Percentiles rank a stretch among this genome's conserved stretches.
phyloP scores from a whole-genome alignment of 2,888 invertebrate genomes.

The Boloria euphrosyne region DNA sequence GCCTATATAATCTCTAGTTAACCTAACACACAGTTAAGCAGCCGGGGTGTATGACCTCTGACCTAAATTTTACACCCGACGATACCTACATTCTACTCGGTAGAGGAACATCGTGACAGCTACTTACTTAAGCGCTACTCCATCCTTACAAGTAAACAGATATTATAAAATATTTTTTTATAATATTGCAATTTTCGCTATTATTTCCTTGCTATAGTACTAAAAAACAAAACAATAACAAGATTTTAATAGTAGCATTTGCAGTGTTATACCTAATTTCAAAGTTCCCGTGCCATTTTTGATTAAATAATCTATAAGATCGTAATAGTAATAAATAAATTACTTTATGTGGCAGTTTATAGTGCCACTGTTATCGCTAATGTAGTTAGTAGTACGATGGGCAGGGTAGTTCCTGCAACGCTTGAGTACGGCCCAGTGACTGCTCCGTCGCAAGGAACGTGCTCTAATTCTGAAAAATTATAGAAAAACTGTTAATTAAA shows the following conservation, averaged over 20 bases:
- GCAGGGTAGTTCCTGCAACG: slow-evolving; percentile 71
- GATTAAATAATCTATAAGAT: slow-evolving; percentile 17
- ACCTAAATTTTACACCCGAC: slow-evolving; percentile 30
- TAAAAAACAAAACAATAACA: slow-evolving; percentile 10
- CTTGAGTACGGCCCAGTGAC: slow-evolving; percentile 79
- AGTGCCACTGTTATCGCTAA: slow-evolving; percentile 73
- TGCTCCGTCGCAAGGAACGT: slow-evolving; percentile 75
- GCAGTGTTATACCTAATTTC: slow-evolving; percentile 22
- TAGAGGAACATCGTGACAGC: slow-evolving; percentile 66
- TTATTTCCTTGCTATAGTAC: slow-evolving; percentile 17
- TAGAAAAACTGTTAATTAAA: not conserved
- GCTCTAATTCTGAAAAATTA: slow-evolving; percentile 69
- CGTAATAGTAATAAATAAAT: slow-evolving; percentile 6
- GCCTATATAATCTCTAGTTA: slow-evolving; percentile 53
- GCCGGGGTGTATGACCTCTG: not conserved
- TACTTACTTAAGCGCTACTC: slow-evolving; percentile 52
- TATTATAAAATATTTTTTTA: slow-evolving; percentile 42
- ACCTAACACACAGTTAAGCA: slow-evolving; percentile 40
- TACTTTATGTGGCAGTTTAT: slow-evolving; percentile 49
- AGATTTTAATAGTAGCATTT: slow-evolving; percentile 16
- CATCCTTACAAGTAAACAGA: slow-evolving; percentile 36
- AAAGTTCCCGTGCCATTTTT: slow-evolving; percentile 30
- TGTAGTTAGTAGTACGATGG: slow-evolving; percentile 67
- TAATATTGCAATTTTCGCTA: slow-evolving; percentile 23
- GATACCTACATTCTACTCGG: slow-evolving; percentile 55